Base-by-base conservation (phyloP, 2,888 invertebrate genomes). In the Mesoligia furuncula region DNA sequence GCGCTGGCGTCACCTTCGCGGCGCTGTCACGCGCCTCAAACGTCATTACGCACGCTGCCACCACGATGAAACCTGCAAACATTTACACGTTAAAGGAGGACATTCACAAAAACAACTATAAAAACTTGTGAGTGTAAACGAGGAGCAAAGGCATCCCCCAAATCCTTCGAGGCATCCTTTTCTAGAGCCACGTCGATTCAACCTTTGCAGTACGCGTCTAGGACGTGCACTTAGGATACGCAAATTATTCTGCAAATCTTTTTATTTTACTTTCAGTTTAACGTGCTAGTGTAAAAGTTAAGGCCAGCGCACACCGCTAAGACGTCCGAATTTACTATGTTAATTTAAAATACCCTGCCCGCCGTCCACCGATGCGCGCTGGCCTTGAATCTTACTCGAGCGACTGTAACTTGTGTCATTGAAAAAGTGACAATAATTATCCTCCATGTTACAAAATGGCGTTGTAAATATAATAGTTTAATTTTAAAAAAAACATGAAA, bases 31-130 rank as follows among this genome's bases (percentile, higher is more conserved):
- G 97, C 0, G 99, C 99, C 93, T 99, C 99, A 92, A 99, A 99
- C n/a, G 99, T 99, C 98, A 99, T 99, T 73, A 99, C 99, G 92
- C 99, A 99, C 0, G 99, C 99, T 51, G 99, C 99, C 39, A 99
- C 99, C 62, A 99, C 98, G 87, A 99, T 99, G 93, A 99, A 99
- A 61, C 99, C 98, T 98, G 27, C 67, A 36, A 67, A 76, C 8
- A 24, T 64, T 13, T 15, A 39, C 31, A 45, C 9, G 51, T 68
- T 67, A 27, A 45, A 67, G 11, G 17, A 66, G 20, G 20, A 31
- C 27, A 15, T 68, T 36, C 31, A 36, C 68, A 9, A 59, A 27
- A 59, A 27, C n/a, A 15, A 59, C 7, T 59, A 27, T 27, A 59
- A 27, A 27, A 61, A 61, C 27, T 59, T 59, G 59, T 27, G 8